Evolutionary conservation across 1,140 invertebrate genomes (phyloP).

Genomic region (Polypedilum pembai): DNA sequence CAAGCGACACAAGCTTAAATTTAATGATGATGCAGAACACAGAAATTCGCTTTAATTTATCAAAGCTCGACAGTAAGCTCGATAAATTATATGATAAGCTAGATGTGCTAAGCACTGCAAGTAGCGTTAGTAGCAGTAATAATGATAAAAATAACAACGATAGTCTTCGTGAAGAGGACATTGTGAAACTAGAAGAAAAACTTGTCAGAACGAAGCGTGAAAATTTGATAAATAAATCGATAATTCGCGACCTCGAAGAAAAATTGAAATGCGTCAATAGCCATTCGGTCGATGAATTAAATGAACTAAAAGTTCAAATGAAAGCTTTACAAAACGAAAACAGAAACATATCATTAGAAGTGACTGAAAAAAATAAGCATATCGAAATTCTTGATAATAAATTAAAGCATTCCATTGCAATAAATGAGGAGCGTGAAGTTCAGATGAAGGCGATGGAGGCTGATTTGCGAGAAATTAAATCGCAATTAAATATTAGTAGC

Average conservation of each 20-base stretch:
- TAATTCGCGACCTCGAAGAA: slow-evolving; percentile 19
- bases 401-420: background rate
- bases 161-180: slow-evolving; percentile 3
- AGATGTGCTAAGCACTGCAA: background rate
- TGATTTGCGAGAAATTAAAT: background rate
- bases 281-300: slow-evolving; percentile 20
- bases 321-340: slow-evolving; percentile 24
- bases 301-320: slow-evolving; percentile 23
- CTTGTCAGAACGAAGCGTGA: background rate
- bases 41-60: slow-evolving; percentile 23
- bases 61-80: background rate
- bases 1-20: slow-evolving; percentile 10
- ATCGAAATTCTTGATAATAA: background rate
- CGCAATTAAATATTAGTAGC: background rate
- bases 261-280: background rate
- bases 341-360: slow-evolving; percentile 22
- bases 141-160: slow-evolving; percentile 13
- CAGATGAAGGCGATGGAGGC: background rate
- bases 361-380: background rate
- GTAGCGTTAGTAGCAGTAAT: background rate
- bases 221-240: slow-evolving; percentile 20
- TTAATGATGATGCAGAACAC: slow-evolving; percentile 27
- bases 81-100: slow-evolving; percentile 18
- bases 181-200: background rate
- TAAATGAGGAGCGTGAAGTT: slow-evolving; percentile 23